Conservation (phyloP, 1,140 invertebrate genomes). For the Nixonia krombeini region DNA sequence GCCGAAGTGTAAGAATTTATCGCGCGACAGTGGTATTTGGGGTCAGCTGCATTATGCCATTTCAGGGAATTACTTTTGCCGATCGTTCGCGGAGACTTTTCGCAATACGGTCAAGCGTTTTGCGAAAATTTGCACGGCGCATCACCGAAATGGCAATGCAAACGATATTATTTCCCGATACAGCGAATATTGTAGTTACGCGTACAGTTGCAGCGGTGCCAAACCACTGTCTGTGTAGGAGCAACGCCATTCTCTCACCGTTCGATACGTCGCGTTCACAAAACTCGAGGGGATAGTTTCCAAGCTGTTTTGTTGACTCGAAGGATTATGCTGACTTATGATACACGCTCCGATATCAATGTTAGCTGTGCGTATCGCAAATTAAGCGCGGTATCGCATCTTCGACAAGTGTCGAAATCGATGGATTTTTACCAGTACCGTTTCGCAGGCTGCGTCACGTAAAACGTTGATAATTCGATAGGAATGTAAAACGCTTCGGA, state of each 20-base stretch:
- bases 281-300: constrained; percentile 29
- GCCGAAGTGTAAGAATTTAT: constrained; percentile 27
- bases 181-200: constrained; percentile 17
- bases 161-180: constrained; percentile 40
- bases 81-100: constrained; percentile 16
- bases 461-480: no score
- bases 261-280: constrained; percentile 12
- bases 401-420: no score
- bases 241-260: constrained; percentile 15
- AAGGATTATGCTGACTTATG: constrained; percentile 27
- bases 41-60: constrained; percentile 28
- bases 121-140: constrained; percentile 16
- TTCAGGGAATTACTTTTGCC: constrained; percentile 19
- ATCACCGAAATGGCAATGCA: constrained; percentile 16
- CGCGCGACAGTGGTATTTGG: constrained; percentile 17
- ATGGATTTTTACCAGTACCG: no score
- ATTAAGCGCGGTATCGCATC: no score
- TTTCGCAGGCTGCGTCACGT: no score
- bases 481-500: no score
- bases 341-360: constrained; percentile 13
- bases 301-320: constrained; percentile 27
- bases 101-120: constrained; percentile 16
- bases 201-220: constrained; percentile 21
- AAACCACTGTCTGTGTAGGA: constrained; percentile 32
- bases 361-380: no score